A percentile compares a stretch with the other conserved stretches of the same genome.
Conservation (phyloP, 2,888 invertebrate genomes). For the Perdita meconis region DNA sequence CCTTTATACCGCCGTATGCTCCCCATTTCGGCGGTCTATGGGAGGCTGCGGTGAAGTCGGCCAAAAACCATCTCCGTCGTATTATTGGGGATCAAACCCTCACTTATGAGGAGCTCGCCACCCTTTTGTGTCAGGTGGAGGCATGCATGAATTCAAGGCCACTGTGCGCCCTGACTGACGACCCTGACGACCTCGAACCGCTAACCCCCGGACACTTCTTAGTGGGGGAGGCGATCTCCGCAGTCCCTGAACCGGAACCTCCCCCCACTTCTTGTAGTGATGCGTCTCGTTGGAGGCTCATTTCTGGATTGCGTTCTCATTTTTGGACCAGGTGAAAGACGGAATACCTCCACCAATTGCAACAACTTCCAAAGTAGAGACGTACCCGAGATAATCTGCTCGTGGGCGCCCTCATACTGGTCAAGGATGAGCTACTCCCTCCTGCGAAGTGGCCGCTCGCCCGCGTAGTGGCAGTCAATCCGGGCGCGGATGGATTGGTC, state of each 20-base stretch:
- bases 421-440: neutral
- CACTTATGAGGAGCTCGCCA: neutral
- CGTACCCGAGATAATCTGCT: neutral
- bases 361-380: neutral
- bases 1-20: neutral
- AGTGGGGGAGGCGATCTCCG: neutral
- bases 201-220: neutral
- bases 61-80: neutral
- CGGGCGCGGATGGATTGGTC: neutral
- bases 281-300: neutral
- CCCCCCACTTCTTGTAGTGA: neutral
- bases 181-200: neutral
- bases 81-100: neutral
- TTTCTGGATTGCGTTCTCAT: neutral
- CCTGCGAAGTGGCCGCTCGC: neutral
- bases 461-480: neutral
- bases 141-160: conserved; percentile 1
- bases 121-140: neutral
- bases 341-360: neutral
- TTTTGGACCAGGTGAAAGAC: neutral
- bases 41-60: neutral
- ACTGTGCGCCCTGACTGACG: neutral
- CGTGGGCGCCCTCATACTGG: neutral
- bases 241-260: neutral
- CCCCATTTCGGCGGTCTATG: neutral